These are phyloP conservation scores for Sarcophaga peregrina DNA, from an alignment of 1,140 invertebrate species.

Conservation along the genomic window DNA sequence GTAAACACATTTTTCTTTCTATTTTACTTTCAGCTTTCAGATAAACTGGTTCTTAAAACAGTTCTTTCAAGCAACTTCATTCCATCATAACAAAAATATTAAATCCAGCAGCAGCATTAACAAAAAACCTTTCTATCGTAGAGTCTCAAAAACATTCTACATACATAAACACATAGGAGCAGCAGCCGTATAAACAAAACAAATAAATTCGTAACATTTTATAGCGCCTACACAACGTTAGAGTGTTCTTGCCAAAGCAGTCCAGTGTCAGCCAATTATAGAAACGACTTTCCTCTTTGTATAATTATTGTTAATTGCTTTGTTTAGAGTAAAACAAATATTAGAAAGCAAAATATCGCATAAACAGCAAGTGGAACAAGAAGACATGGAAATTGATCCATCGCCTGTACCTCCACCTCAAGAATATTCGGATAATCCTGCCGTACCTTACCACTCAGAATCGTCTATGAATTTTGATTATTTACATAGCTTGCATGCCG, in stretches of 20 bases:
- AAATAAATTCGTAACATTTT: background rate
- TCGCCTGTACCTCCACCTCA: conserved; percentile 51
- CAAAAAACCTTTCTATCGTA: background rate
- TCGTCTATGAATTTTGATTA: conserved; percentile 65
- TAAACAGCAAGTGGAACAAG: background rate
- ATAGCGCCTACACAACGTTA: no score
- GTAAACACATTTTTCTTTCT: conserved; percentile 3
- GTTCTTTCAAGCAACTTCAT: background rate
- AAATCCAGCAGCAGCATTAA: background rate
- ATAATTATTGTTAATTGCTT: background rate
- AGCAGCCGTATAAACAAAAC: conserved; percentile 12
- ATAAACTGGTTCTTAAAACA: background rate
- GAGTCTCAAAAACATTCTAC: background rate
- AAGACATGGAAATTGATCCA: conserved; percentile 63
- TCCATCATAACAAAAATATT: background rate
- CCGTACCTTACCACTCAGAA: conserved; percentile 54
- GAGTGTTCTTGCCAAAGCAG: no score
- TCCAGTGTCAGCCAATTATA: no score
- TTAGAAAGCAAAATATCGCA: conserved; percentile 26
- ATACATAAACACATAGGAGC: background rate
- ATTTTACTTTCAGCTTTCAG: background rate
- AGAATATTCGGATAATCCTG: conserved; percentile 48
- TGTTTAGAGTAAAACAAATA: background rate
- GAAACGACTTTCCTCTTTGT: background rate
- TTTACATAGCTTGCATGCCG: conserved; percentile 56